Evolutionary conservation across 2,113 vertebrate species (phyloP), one percentile per base, ranked within the genome.

Genomic region (Crotalus viridis): DNA sequence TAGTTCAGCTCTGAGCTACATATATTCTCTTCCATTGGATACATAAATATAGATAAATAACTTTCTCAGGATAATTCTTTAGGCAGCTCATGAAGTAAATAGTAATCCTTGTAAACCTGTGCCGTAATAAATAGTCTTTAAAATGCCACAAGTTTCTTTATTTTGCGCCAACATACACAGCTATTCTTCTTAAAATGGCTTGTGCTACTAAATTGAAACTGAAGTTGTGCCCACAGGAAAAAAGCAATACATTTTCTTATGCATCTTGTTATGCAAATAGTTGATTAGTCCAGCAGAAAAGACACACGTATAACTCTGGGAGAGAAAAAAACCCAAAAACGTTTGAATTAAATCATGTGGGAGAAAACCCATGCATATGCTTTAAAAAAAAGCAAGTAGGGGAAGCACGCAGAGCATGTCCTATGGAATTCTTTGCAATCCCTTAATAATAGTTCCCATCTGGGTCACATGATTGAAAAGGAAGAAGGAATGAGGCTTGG

Each of bases 311-410:
- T 26, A 69, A 93, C n/a, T 54, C 5, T 54, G 13, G 54, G 33
- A 90, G 22, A 51, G 69, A 24, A 85, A 55, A 81, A 48, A 43
- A 51, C 4, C 4, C 4, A 90, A 12, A 93, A 86, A 26, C 54
- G 85, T 85, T 90, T 52, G 61, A 89, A 86, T 59, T 61, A 93
- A 90, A 51, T 43, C 88, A 86, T 86, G 88, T 90, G 28, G 69
- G 56, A 93, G n/a, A 90, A 51, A 89, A 89, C 61, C 88, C 33
- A 86, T 24, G 61, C 46, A 17, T 52, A 51, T 87, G 28, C 21
- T 17, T 54, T 46, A 9, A 10, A 81, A 81, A 39, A 81, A n/a
- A 24, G 81, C 69, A 81, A 81, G 33, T 39, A 81, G 33, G 33
- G n/a, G 33, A 81, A 81, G 17, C 15, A 81, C 2, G 2, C n/a